Percentiles rank a stretch among this genome's conserved stretches.
Evolutionary conservation across 2,797 vertebrate species (phyloP).

Genomic region (Siniperca obscura): DNA sequence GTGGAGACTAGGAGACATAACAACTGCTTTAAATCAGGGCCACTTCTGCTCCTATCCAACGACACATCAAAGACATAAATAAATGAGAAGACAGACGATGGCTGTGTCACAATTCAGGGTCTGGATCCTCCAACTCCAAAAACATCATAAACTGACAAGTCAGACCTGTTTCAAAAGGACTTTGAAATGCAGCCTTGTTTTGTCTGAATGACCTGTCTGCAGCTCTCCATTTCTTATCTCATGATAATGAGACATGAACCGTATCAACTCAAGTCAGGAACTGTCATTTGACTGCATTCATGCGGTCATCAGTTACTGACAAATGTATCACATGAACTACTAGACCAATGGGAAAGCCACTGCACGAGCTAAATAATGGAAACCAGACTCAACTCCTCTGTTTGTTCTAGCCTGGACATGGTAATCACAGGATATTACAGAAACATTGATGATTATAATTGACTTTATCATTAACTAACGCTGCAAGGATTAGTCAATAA

Average conservation of each 20-base stretch:
- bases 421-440: not conserved
- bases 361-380: not conserved
- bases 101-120: not conserved
- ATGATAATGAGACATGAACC: not conserved
- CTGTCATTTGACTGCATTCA: slow-evolving; percentile 1
- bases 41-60: slow-evolving; percentile 24
- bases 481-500: not conserved
- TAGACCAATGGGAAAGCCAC: not conserved
- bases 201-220: not conserved
- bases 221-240: not conserved
- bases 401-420: not conserved
- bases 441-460: not conserved
- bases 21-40: slow-evolving; percentile 52
- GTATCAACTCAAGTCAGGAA: not conserved
- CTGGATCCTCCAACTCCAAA: not conserved
- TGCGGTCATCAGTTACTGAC: not conserved
- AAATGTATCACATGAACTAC: not conserved
- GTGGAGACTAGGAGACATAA: slow-evolving; percentile 24
- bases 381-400: not conserved
- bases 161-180: not conserved
- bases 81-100: slow-evolving; percentile 19
- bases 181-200: not conserved
- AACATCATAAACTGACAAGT: not conserved
- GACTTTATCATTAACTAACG: not conserved
- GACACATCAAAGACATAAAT: slow-evolving; percentile 33